A percentile compares a stretch with the other conserved stretches of the same genome.
Conservation (phyloP, 2,797 vertebrate species). For the Lepus townsendii region DNA sequence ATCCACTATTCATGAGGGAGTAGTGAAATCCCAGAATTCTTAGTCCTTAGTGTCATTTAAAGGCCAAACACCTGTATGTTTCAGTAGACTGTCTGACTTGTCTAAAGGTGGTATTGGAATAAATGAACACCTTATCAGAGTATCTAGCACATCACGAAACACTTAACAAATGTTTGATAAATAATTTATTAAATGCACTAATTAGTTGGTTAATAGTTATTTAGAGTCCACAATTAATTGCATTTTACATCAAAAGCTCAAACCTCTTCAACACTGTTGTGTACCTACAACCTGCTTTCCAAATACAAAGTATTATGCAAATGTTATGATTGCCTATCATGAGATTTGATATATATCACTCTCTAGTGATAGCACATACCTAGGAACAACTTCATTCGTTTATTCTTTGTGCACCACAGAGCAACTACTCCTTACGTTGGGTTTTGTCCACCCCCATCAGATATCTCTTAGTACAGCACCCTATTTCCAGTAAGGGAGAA, state of each 20-base stretch:
- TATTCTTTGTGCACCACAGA: neutral
- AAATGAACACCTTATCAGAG: slow-evolving; percentile 25
- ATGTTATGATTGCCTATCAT: neutral
- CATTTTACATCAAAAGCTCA: neutral
- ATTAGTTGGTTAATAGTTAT: slow-evolving; percentile 30
- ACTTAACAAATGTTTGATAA: neutral
- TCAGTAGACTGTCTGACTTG: neutral
- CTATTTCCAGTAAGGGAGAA: neutral
- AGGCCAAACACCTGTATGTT: slow-evolving; percentile 20
- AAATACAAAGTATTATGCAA: slow-evolving; percentile 21
- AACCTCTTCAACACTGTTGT: neutral
- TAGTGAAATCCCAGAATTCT: slow-evolving; percentile 5
- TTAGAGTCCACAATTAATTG: neutral
- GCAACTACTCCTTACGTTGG: neutral
- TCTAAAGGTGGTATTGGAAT: neutral
- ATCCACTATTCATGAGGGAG: neutral
- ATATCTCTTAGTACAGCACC: neutral
- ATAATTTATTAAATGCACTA: slow-evolving; percentile 14
- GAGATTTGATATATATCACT: neutral
- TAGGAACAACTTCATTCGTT: neutral
- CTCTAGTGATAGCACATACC: neutral
- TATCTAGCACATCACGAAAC: neutral
- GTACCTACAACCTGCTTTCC: slow-evolving; percentile 38
- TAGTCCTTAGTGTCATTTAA: slow-evolving; percentile 60
- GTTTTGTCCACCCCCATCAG: neutral